Conservation (phyloP, 2,888 invertebrate genomes). For the Barypeithes pellucidus region DNA sequence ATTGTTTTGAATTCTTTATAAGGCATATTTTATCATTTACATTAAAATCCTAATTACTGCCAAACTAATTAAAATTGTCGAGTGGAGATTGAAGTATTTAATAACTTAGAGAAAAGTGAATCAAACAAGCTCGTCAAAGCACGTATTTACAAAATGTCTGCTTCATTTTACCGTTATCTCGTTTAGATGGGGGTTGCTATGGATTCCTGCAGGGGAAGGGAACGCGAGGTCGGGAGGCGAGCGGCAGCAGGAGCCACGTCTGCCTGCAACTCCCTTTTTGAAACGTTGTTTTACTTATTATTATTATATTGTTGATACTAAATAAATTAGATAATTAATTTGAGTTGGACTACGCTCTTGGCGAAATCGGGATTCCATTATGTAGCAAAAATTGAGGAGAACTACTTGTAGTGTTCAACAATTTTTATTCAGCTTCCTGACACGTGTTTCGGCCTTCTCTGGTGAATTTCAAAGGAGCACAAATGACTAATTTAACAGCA, state of each 20-base stretch:
- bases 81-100: slow-evolving; percentile 32
- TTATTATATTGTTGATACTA: slow-evolving; percentile 7
- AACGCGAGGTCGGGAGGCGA: slow-evolving; percentile 4
- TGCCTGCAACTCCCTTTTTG: slow-evolving; percentile 17
- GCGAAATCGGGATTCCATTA: not conserved
- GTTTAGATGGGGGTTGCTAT: slow-evolving; percentile 48
- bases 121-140: slow-evolving; percentile 38
- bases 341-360: too few species aligned
- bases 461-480: too few species aligned
- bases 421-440: too few species aligned
- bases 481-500: too few species aligned
- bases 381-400: too few species aligned
- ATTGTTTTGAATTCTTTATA: not conserved
- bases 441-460: too few species aligned
- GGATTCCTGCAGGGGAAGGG: slow-evolving; percentile 32
- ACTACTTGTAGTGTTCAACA: too few species aligned
- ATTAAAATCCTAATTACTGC: slow-evolving; percentile 12
- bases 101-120: slow-evolving; percentile 40
- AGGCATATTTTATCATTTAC: not conserved
- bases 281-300: slow-evolving; percentile 20
- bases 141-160: slow-evolving; percentile 47
- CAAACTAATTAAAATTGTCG: slow-evolving; percentile 34
- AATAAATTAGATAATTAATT: too few species aligned
- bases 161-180: slow-evolving; percentile 47
- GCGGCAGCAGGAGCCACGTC: slow-evolving; percentile 15